Evolutionary conservation across 1,140 invertebrate species (phyloP).

Genomic region (Leguminivora glycinivorella): DNA sequence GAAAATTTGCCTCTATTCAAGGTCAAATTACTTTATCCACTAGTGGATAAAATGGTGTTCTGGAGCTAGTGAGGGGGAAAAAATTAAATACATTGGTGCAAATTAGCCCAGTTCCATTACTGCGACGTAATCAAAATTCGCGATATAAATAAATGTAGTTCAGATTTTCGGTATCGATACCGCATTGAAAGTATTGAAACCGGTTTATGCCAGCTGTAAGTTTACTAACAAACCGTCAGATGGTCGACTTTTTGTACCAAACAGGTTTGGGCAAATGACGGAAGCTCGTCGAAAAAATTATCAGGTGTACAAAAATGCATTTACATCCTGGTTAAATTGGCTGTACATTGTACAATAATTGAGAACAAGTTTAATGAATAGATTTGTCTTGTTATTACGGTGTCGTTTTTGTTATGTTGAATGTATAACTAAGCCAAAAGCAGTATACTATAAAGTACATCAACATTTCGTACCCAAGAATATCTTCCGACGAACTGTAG

Average conservation of each 20-base stretch:
- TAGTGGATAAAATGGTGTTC: no score
- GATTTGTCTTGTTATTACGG: neutral
- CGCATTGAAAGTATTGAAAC: constrained; percentile 9
- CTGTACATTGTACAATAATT: neutral
- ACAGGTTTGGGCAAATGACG: constrained; percentile 10
- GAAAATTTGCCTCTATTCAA: no score
- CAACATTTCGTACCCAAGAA: no score
- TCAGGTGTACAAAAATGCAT: neutral
- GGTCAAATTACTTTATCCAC: no score
- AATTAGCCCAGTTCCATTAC: neutral
- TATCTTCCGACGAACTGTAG: no score
- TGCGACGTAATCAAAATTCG: neutral
- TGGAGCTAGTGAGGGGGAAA: no score
- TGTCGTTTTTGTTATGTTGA: no score
- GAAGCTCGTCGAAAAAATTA: neutral
- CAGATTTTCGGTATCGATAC: neutral
- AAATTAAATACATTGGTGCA: neutral
- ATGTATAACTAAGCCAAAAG: no score
- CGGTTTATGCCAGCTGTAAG: neutral
- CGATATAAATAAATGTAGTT: neutral
- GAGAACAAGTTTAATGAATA: neutral
- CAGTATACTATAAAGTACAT: no score
- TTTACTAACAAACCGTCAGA: constrained; percentile 26
- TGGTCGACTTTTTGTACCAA: neutral
- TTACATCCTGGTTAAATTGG: constrained; percentile 2